A percentile compares a stretch with the other conserved stretches of the same genome.
These are phyloP conservation scores for Xenopus borealis DNA, from an alignment of 2,113 vertebrate genomes.

Conservation along the genomic window DNA sequence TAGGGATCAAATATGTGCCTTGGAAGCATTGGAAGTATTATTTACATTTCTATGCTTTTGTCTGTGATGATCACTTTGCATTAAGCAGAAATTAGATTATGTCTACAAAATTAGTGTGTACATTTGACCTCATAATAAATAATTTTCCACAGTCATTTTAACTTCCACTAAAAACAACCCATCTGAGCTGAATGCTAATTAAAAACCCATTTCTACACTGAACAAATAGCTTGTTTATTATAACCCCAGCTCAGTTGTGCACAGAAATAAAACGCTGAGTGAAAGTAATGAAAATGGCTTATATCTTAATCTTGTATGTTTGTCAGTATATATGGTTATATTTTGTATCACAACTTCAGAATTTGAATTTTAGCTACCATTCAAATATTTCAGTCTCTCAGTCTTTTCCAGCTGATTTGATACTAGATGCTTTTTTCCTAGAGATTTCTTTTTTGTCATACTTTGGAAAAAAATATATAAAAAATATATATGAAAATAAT, in stretches of 20 bases:
- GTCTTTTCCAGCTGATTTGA: no score
- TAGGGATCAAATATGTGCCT: neutral
- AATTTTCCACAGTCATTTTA: conserved; percentile 3
- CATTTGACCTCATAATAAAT: conserved; percentile 3
- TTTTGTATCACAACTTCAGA: no score
- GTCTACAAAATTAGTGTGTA: neutral
- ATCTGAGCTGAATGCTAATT: conserved; percentile 2
- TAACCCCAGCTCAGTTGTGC: neutral
- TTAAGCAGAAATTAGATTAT: neutral
- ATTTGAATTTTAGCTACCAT: no score
- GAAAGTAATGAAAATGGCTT: conserved; percentile 12
- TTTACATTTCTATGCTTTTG: neutral
- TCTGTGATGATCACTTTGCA: neutral
- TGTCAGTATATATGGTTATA: no score
- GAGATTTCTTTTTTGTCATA: no score
- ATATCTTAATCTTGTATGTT: neutral
- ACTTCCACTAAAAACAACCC: conserved; percentile 15
- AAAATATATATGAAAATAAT: no score
- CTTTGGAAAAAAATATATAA: no score
- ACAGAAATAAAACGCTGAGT: neutral
- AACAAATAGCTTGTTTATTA: conserved; percentile 14
- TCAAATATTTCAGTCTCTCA: no score
- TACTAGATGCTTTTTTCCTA: no score
- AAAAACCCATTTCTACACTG: neutral
- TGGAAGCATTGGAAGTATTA: neutral